These are phyloP conservation scores for Catharus fuscescens DNA, from an alignment of 2,113 vertebrate genomes.

Conservation along the genomic window DNA sequence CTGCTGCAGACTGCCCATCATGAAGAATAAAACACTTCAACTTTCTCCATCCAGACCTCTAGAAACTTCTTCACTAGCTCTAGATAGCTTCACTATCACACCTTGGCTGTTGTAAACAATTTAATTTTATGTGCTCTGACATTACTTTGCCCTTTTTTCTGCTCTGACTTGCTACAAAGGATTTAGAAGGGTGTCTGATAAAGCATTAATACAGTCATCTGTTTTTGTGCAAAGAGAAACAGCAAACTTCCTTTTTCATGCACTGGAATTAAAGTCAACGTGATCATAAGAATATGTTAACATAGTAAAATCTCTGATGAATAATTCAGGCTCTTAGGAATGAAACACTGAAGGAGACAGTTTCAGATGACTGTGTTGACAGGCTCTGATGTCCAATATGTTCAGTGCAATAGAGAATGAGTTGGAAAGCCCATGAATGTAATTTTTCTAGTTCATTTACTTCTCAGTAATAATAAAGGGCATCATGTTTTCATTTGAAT, in stretches of 20 bases:
- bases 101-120: background rate
- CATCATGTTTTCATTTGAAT: background rate
- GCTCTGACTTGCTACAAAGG: background rate
- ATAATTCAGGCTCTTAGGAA: slow-evolving; percentile 47
- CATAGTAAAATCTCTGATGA: slow-evolving; percentile 41
- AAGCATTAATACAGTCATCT: slow-evolving; percentile 5
- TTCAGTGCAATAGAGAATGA: slow-evolving; percentile 39
- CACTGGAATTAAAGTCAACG: slow-evolving; percentile 3
- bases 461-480: slow-evolving; percentile 25
- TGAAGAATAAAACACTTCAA: background rate
- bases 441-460: slow-evolving; percentile 39
- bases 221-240: background rate
- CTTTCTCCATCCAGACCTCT: background rate
- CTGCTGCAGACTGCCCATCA: background rate
- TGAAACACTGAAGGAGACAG: slow-evolving; percentile 19
- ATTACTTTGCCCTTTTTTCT: background rate
- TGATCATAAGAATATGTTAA: slow-evolving; percentile 51
- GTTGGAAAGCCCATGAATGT: slow-evolving; percentile 1
- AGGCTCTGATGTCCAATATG: slow-evolving; percentile 56
- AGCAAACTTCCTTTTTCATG: background rate
- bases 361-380: slow-evolving; percentile 57
- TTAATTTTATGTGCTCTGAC: background rate
- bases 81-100: background rate
- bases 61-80: background rate
- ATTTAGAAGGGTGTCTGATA: background rate